phyloP scores from a whole-genome alignment of 2,888 invertebrate genomes.

The Fissipunctia ypsillon region DNA sequence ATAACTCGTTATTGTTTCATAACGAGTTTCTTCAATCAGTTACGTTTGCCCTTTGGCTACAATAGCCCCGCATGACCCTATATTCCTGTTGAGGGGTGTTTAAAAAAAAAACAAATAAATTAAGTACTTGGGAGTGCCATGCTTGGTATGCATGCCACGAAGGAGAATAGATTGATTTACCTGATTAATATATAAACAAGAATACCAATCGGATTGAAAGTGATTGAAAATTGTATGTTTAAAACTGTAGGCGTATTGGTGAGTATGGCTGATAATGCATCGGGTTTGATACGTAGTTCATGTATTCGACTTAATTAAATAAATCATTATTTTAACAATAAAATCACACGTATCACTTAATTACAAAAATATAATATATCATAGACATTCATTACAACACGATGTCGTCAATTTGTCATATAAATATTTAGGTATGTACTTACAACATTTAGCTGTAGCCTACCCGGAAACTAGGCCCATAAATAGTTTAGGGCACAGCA shows the following conservation, averaged over 20 bases:
- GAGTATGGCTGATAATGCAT: conserved; percentile 17
- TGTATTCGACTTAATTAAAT: conserved; percentile 46
- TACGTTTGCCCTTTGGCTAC: too few species aligned
- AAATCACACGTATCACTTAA: conserved; percentile 62
- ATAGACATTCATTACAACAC: conserved; percentile 61
- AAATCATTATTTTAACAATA: conserved; percentile 45
- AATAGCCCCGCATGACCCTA: too few species aligned
- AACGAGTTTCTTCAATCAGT: too few species aligned
- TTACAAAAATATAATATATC: conserved; percentile 64
- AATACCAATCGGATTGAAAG: conserved; percentile 10
- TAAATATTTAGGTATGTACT: conserved; percentile 51
- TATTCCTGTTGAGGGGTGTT: neutral
- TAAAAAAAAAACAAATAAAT: neutral
- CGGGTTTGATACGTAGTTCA: conserved; percentile 29
- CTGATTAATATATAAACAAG: neutral
- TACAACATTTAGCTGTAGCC: conserved; percentile 52
- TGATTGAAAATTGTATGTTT: neutral
- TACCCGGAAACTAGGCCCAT: conserved; percentile 63
- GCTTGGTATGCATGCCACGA: neutral
- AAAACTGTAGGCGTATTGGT: neutral
- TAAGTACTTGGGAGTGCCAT: neutral
- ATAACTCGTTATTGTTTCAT: too few species aligned
- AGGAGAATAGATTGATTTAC: neutral
- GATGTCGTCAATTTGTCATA: conserved; percentile 46
- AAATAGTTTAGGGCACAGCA: conserved; percentile 57